Evolutionary conservation across 2,113 vertebrate species (phyloP).

Genomic region (Lipophrys pholis): DNA sequence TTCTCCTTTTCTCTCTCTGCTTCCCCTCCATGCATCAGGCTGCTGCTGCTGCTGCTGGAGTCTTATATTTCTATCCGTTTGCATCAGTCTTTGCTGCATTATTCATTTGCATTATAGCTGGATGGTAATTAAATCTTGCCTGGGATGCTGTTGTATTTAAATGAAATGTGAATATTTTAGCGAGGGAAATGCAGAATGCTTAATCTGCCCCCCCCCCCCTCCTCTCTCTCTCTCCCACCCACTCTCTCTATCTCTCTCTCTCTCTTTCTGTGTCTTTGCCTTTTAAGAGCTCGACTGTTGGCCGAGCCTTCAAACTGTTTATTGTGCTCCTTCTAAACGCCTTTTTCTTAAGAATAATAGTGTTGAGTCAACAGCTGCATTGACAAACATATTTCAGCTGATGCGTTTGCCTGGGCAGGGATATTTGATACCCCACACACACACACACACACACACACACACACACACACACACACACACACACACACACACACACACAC

Average conservation of each 20-base stretch:
- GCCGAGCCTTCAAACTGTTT: conserved; percentile 64
- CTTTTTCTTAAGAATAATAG: conserved; percentile 70
- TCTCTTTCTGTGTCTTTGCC: conserved; percentile 32
- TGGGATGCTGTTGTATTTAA: conserved; percentile 81
- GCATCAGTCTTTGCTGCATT: conserved; percentile 85
- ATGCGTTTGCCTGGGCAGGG: conserved; percentile 41
- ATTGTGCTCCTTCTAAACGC: conserved; percentile 66
- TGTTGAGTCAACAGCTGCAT: conserved; percentile 71
- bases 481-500: no score
- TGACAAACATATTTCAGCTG: conserved; percentile 73
- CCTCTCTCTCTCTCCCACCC: background rate
- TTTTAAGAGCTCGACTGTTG: conserved; percentile 63
- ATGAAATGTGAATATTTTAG: conserved; percentile 86
- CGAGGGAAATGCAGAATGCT: conserved; percentile 73
- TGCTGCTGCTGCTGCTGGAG: conserved; percentile 24
- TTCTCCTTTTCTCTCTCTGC: background rate
- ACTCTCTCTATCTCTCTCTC: no score
- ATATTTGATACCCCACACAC: conserved; percentile 59
- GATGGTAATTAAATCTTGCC: conserved; percentile 84
- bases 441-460: conserved; percentile 24
- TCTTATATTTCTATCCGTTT: conserved; percentile 82
- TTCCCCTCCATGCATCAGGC: conserved; percentile 28
- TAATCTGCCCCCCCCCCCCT: conserved; percentile 73
- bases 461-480: no score
- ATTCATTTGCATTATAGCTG: conserved; percentile 85